Conservation (phyloP, 2,113 vertebrate genomes). For the Lophotis ruficrista region DNA sequence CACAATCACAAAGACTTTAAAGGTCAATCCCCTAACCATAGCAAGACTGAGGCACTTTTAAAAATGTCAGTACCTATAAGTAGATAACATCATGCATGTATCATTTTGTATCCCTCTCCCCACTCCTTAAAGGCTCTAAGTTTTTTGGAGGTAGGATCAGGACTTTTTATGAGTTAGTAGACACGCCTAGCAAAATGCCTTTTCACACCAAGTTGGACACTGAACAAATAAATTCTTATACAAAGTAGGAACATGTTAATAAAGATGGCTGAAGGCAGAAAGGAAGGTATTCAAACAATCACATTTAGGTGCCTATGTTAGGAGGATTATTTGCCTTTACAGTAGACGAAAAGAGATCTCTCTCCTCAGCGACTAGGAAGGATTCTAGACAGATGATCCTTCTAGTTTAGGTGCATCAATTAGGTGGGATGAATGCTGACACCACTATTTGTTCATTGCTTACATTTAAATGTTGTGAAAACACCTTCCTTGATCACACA, state of each 20-base stretch:
- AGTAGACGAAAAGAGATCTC: neutral
- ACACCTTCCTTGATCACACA: neutral
- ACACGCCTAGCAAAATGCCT: neutral
- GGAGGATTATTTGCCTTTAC: neutral
- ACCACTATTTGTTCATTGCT: neutral
- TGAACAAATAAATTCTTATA: slow-evolving; percentile 21
- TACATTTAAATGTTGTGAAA: neutral
- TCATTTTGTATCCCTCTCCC: neutral
- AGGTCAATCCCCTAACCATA: neutral
- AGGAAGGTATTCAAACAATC: neutral
- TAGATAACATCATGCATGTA: neutral
- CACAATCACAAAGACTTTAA: neutral
- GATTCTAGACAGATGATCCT: neutral
- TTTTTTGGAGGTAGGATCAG: neutral
- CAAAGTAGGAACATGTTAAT: slow-evolving; percentile 1
- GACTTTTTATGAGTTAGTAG: neutral
- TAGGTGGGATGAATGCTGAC: neutral
- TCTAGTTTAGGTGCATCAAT: neutral
- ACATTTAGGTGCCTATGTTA: neutral
- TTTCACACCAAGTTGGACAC: neutral
- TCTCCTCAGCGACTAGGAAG: neutral
- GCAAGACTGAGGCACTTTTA: neutral
- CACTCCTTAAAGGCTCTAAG: neutral
- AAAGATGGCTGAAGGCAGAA: slow-evolving; percentile 1
- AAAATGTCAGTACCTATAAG: neutral